Conservation (phyloP, 2,888 invertebrate species). For the Amblyteles armatorius region DNA sequence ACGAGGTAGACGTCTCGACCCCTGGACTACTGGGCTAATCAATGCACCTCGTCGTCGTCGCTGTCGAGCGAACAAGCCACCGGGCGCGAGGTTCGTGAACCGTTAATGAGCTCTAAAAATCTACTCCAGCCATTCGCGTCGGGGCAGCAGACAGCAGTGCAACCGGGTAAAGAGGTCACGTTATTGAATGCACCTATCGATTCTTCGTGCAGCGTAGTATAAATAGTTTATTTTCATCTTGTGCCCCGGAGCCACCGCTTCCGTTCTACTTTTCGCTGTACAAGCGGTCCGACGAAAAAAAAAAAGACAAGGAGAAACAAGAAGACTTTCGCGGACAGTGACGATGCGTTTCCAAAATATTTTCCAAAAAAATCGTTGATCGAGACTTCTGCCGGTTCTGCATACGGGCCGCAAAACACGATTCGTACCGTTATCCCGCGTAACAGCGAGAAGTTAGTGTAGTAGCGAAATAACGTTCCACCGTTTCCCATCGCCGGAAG, state of each 20-base stretch:
- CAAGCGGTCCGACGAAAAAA: not conserved
- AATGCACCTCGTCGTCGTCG: constrained; percentile 39
- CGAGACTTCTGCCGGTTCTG: not conserved
- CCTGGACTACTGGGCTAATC: constrained; percentile 53
- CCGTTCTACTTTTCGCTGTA: constrained; percentile 46
- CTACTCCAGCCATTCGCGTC: constrained; percentile 38
- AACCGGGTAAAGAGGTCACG: constrained; percentile 52
- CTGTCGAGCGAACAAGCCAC: constrained; percentile 45
- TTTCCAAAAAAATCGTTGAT: not conserved
- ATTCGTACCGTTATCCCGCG: not conserved
- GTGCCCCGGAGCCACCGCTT: not conserved
- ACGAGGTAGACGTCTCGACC: constrained; percentile 52
- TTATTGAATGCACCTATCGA: constrained; percentile 60
- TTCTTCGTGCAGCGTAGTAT: constrained; percentile 24
- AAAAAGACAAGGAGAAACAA: not conserved
- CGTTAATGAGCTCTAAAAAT: constrained; percentile 65
- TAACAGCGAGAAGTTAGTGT: constrained; percentile 74
- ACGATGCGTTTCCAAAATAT: constrained; percentile 8
- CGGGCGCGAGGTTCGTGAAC: constrained; percentile 54
- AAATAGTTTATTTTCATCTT: constrained; percentile 44
- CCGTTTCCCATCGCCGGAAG: constrained; percentile 76
- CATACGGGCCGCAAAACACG: not conserved
- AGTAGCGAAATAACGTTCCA: constrained; percentile 64
- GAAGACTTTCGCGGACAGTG: not conserved
- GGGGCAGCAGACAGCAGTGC: constrained; percentile 35